These are phyloP conservation scores for Nasua narica DNA, from an alignment of 2,797 vertebrate species.

Conservation along the genomic window DNA sequence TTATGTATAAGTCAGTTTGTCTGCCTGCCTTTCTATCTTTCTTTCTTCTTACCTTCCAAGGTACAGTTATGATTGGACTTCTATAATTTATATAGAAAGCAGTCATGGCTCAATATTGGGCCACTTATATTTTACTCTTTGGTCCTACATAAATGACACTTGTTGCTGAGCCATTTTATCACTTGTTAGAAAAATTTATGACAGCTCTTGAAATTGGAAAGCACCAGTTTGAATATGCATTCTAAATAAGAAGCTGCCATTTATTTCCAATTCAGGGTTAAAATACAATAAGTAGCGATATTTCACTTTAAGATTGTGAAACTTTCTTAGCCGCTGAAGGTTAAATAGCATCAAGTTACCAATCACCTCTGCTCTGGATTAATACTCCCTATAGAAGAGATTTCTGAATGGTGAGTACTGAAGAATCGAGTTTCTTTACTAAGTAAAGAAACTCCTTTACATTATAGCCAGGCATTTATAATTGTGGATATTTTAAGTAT, in stretches of 20 bases:
- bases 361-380: background rate
- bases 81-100: background rate
- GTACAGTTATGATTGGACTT: background rate
- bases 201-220: background rate
- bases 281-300: background rate
- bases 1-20: background rate
- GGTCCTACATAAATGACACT: background rate
- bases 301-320: background rate
- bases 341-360: background rate
- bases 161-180: background rate
- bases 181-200: background rate
- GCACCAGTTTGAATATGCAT: background rate
- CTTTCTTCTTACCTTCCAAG: background rate
- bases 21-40: background rate
- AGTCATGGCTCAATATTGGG: background rate
- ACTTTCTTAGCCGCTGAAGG: background rate
- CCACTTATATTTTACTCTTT: background rate
- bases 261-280: background rate
- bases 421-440: background rate
- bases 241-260: background rate
- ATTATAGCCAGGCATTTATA: background rate
- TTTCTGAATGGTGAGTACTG: background rate
- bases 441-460: background rate
- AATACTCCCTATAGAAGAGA: background rate
- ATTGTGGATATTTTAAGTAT: background rate